Evolutionary conservation across 2,797 vertebrate species (phyloP), one percentile per base, ranked within the genome.

Genomic region (Galago senegalensis): DNA sequence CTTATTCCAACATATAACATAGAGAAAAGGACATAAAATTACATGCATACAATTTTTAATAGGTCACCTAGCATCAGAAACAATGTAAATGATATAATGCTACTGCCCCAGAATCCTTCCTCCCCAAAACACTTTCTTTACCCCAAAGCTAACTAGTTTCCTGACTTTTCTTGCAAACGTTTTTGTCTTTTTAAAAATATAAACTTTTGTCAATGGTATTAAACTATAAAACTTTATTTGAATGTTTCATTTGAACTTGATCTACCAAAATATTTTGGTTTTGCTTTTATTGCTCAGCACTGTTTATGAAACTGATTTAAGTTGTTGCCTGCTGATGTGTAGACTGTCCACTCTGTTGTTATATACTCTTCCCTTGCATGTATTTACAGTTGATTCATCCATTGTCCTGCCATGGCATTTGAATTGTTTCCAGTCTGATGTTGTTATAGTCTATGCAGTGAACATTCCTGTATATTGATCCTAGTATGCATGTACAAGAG

Each of bases 191-290:
- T 72, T 77, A 69, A 49, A 25, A 34, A 84, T 67, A 56, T 46
- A 75, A 91, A 70, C 31, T 43, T 40, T 4, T 82, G 34, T 18
- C 76, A 96, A 60, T 69, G 46, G 14, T 8, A 76, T 46, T 34
- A 76, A 84, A 93, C 17, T 56, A 40, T 79, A 67, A 91, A 81
- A 6, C 20, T 76, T 83, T 84, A 56, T 56, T 56, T 7, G 31
- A 81, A 16, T 20, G 80, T 91, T 91, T 65, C 49, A 53, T 79
- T 70, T 86, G 31, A 96, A 81, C 27, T 60, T 82, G 46, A 81
- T 70, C 67, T 81, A 82, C 23, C 69, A 89, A 86, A 95, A 61
- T 37, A 84, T 7, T 75, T 56, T 60, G 6, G 3, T 56, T 95
- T 79, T 94, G 61, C 79, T 70, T 63, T 63, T 27, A 81, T 81